These are phyloP conservation scores for Melanophora roralis DNA, from an alignment of 2,888 invertebrate genomes.

Conservation along the genomic window DNA sequence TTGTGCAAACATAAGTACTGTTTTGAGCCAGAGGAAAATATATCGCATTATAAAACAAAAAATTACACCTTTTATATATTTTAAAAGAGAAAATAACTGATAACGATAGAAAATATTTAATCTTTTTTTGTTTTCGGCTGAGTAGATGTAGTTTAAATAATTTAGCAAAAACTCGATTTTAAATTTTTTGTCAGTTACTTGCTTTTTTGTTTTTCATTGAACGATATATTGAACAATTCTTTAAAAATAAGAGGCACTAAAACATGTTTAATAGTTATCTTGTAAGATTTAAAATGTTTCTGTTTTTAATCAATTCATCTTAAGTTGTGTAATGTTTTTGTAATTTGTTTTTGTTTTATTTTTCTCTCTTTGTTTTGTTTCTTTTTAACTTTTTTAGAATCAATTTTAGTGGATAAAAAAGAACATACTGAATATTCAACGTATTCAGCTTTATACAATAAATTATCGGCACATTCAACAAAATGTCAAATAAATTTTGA, in stretches of 20 bases:
- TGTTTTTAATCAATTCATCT: not conserved
- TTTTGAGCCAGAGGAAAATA: no score
- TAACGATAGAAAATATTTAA: no score
- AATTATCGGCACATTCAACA: conserved; percentile 26
- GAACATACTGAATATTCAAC: conserved; percentile 13
- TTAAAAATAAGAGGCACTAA: conserved; percentile 31
- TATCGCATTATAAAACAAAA: no score
- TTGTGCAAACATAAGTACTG: not conserved
- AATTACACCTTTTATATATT: no score
- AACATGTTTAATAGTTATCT: conserved; percentile 27
- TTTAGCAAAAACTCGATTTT: no score
- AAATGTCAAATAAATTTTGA: conserved; percentile 44
- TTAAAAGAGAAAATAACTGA: no score
- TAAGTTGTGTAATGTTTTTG: not conserved
- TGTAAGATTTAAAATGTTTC: not conserved
- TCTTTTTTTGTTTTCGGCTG: no score
- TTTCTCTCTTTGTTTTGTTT: not conserved
- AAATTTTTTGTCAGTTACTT: not conserved
- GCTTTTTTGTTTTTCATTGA: not conserved
- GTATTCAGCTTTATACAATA: conserved; percentile 36
- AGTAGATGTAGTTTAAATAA: no score
- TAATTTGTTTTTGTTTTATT: not conserved
- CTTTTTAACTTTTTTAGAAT: conserved; percentile 1
- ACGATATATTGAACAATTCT: conserved; percentile 10
- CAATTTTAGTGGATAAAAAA: not conserved